These are phyloP conservation scores for Himalopsyche tibetana DNA, from an alignment of 2,888 invertebrate species.

Conservation along the genomic window DNA sequence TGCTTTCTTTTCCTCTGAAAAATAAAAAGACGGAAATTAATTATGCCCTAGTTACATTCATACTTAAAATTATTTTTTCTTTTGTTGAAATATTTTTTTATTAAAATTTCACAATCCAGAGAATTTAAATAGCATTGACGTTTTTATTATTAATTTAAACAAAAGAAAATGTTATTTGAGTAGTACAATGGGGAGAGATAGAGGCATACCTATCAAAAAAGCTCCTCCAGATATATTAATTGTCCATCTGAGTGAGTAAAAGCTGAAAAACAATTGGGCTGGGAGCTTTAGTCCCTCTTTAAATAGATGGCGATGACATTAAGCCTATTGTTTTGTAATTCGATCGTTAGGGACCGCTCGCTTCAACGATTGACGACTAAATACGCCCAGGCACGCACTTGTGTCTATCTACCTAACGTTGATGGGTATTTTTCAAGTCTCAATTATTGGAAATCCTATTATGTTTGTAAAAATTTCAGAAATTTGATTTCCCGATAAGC, in stretches of 20 bases:
- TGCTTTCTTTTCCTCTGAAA: no score
- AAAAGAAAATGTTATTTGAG: conserved; percentile 46
- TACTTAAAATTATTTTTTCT: neutral
- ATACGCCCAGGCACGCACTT: conserved; percentile 17
- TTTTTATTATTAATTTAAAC: conserved; percentile 43
- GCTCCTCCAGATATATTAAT: conserved; percentile 55
- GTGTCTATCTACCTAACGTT: neutral
- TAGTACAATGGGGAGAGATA: conserved; percentile 42
- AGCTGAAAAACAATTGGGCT: conserved; percentile 58
- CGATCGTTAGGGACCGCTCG: conserved; percentile 51
- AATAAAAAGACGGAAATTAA: no score
- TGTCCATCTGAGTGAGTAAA: conserved; percentile 61
- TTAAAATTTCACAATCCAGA: neutral
- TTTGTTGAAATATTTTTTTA: neutral
- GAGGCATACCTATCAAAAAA: conserved; percentile 14
- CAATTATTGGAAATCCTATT: conserved; percentile 38
- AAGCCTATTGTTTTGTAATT: conserved; percentile 63
- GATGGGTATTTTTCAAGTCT: conserved; percentile 43
- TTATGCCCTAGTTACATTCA: neutral
- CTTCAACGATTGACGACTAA: conserved; percentile 24
- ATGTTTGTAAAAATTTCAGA: conserved; percentile 35
- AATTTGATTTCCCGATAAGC: conserved; percentile 32
- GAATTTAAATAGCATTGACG: conserved; percentile 16
- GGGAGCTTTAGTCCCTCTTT: conserved; percentile 50
- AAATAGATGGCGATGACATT: conserved; percentile 60